These are phyloP conservation scores for Stenodema calcarata DNA, from an alignment of 2,888 invertebrate species.

Conservation along the genomic window DNA sequence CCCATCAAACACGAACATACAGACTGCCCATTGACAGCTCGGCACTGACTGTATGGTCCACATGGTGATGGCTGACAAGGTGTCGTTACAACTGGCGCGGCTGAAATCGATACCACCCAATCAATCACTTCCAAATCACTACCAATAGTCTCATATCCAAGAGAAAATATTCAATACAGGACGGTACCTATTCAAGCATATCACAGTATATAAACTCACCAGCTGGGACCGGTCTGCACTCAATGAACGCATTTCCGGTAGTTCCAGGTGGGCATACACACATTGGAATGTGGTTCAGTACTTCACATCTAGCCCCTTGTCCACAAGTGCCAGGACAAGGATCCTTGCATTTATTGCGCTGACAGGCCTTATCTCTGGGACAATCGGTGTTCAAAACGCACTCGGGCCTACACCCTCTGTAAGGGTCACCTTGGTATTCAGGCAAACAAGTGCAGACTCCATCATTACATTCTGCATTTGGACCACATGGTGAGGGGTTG, in stretches of 20 bases:
- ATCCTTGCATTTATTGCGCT: conserved; percentile 72
- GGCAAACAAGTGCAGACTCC: conserved; percentile 77
- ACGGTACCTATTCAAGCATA: neutral
- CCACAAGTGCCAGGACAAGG: conserved; percentile 76
- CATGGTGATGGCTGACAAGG: conserved; percentile 64
- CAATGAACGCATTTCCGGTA: conserved; percentile 70
- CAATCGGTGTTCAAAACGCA: conserved; percentile 78
- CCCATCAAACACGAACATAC: conserved; percentile 75
- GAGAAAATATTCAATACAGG: neutral
- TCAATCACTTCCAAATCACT: neutral
- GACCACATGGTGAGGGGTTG: conserved; percentile 79
- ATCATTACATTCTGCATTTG: conserved; percentile 76
- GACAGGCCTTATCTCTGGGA: conserved; percentile 70
- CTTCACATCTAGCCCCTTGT: conserved; percentile 71
- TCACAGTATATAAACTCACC: neutral
- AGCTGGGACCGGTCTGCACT: conserved; percentile 57
- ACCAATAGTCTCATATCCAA: neutral
- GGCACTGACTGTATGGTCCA: conserved; percentile 70
- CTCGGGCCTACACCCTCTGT: conserved; percentile 78
- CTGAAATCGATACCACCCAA: conserved; percentile 44
- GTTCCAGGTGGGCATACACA: conserved; percentile 73
- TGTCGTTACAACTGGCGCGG: conserved; percentile 57
- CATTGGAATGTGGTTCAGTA: conserved; percentile 74
- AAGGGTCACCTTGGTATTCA: conserved; percentile 74
- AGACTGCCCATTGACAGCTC: conserved; percentile 74